These are phyloP conservation scores for Leptura quadrifasciata DNA, from an alignment of 2,888 invertebrate species.

Conservation along the genomic window DNA sequence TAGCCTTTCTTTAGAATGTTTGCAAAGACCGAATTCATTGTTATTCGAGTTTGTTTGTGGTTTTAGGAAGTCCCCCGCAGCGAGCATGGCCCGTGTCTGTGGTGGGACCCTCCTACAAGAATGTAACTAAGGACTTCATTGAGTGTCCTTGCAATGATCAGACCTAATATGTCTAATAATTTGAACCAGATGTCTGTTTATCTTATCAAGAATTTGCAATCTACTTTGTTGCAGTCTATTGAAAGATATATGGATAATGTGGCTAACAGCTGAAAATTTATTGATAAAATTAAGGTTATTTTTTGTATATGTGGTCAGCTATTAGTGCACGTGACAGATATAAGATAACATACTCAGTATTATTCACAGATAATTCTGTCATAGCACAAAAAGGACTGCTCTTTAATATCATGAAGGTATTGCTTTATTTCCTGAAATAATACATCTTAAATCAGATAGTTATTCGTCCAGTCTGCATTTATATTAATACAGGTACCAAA, in stretches of 20 bases:
- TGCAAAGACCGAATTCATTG: slow-evolving; percentile 59
- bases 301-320: not conserved
- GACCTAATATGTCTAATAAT: slow-evolving; percentile 25
- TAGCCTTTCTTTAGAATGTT: slow-evolving; percentile 60
- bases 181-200: slow-evolving; percentile 30
- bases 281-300: not conserved
- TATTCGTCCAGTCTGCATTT: too few species aligned
- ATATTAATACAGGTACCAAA: too few species aligned
- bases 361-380: not conserved
- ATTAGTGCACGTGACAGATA: slow-evolving; percentile 2
- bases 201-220: slow-evolving; percentile 27
- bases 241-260: slow-evolving; percentile 17
- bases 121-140: slow-evolving; percentile 15
- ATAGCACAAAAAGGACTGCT: too few species aligned
- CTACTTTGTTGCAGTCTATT: slow-evolving; percentile 14
- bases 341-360: not conserved
- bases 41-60: slow-evolving; percentile 67
- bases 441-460: too few species aligned
- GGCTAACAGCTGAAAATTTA: slow-evolving; percentile 20
- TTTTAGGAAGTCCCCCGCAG: slow-evolving; percentile 66
- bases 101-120: slow-evolving; percentile 17
- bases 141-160: slow-evolving; percentile 34
- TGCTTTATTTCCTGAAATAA: too few species aligned
- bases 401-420: too few species aligned
- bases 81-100: slow-evolving; percentile 68